Evolutionary conservation across 2,113 vertebrate genomes (phyloP), one percentile per base, ranked within the genome.

Genomic region (Gymnorhina tibicen): DNA sequence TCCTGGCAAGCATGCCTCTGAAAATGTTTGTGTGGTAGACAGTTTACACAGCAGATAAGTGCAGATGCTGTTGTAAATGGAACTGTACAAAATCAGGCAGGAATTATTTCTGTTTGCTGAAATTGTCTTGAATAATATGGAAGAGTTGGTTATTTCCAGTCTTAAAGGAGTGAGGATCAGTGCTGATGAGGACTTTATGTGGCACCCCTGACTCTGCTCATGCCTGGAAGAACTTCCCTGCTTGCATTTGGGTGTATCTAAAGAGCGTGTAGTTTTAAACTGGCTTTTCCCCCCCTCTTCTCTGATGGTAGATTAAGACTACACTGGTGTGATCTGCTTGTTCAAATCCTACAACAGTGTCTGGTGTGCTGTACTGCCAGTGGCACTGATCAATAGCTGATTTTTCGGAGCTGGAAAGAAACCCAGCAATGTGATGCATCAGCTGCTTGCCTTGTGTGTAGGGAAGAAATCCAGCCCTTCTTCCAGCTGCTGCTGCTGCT

Each of bases 331-430:
- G 58, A 73, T 87, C 72, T 24, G 13, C 72, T 66, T 0, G 1
- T 69, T 66, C 73, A 69, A 47, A 83, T 50, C 80, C 62, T 46
- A 1, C 27, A 37, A 0, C 50, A 35, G 79, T 22, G 52, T 62
- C n/a, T 92, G 60, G 24, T 76, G 8, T 76, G 74, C 66, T 60
- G 33, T 16, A 4, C 13, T 75, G 90, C 77, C 88, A 56, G 73
- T 81, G 90, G 88, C 88, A 44, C 59, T 64, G 91, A 87, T 96
- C 90, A 15, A 91, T 95, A 87, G 52, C 85, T 56, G 64, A 37
- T 80, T 35, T 62, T 83, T 87, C 59, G 21, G 92, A 68, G 64
- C 64, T n/a, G 58, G n/a, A 70, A 35, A 75, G 56, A 76, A 89
- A 86, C 52, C 21, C 58, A n/a, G 12, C 35, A 24, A 13, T 9